Percentiles rank a stretch among this genome's conserved stretches.
These are phyloP conservation scores for Cheirogaleus major DNA, from an alignment of 2,797 vertebrate genomes.

Conservation along the genomic window DNA sequence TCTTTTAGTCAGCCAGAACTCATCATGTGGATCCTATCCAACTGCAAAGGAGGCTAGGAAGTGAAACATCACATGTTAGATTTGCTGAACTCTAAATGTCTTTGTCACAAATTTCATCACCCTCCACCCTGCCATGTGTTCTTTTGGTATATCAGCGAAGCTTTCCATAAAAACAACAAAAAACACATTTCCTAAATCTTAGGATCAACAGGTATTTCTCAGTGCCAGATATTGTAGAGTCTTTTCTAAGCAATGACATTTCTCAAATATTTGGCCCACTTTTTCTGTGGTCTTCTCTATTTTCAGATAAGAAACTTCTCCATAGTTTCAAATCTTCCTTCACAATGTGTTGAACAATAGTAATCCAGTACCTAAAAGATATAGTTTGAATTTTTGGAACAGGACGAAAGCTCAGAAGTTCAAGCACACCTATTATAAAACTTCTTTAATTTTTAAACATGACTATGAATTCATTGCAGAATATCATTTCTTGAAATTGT, in stretches of 20 bases:
- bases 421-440: neutral
- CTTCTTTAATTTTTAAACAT: neutral
- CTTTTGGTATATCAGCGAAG: neutral
- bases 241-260: neutral
- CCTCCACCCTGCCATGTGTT: rapidly evolving
- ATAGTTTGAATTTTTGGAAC: neutral
- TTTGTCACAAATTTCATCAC: neutral
- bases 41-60: no score
- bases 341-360: neutral
- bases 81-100: neutral
- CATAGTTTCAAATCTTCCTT: neutral
- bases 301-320: neutral
- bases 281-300: neutral
- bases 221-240: neutral
- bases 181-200: neutral
- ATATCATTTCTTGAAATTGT: neutral
- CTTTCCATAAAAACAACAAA: neutral
- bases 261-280: neutral
- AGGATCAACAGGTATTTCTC: neutral
- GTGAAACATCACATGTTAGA: rapidly evolving
- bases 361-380: neutral
- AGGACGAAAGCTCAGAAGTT: neutral
- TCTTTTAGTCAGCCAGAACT: neutral
- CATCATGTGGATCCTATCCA: neutral
- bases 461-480: neutral